Base-by-base conservation (phyloP, 37 sponge, comb jelly and placozoan genomes). In the Halisarca cf. caerulea region DNA sequence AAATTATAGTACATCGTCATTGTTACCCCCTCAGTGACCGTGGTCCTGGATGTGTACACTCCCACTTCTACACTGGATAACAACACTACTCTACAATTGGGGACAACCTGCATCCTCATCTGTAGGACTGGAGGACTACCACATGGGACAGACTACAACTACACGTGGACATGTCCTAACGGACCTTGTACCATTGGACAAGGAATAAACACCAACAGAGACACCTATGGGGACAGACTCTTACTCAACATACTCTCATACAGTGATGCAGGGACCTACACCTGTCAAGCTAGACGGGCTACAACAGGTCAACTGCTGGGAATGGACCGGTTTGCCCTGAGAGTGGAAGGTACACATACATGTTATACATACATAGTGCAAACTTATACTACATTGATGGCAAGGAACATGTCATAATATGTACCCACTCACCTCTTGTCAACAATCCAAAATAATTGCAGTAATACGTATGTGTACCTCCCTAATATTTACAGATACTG, bases 151-250 rank as follows among this genome's bases (percentile, higher is more conserved):
- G 38, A 74, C 24, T 6, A 25, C 41, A 74, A 36, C 41, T 74
- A 74, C 77, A 74, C 77, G 18, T 74, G 77, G 77, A 74, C 77
- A 20, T 74, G 77, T 41, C 77, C 77, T 44, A 74, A 74, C 41
- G 77, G 77, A 74, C 77, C 77, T 4, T 74, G 77, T 74, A 25
- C 38, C 24, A 25, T 74, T 37, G 77, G 77, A 74, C 41, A 74
- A 44, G 77, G 77, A 40, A 43, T 21, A 32, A 74, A 74, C 45
- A 32, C 77, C 39, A 74, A 74, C 44, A 74, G 77, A 40, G 41
- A 43, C 43, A 74, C 77, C 77, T 74, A 74, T 23, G 25, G 25
- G 42, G 77, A 74, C 77, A 74, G 77, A 40, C 39, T 74, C 41
- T 37, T 74, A 23, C 21, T 74, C 43, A 74, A 74, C 45, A 40